These are phyloP conservation scores for Phrynocephalus versicolor DNA, from an alignment of 2,113 vertebrate species.

Conservation along the genomic window DNA sequence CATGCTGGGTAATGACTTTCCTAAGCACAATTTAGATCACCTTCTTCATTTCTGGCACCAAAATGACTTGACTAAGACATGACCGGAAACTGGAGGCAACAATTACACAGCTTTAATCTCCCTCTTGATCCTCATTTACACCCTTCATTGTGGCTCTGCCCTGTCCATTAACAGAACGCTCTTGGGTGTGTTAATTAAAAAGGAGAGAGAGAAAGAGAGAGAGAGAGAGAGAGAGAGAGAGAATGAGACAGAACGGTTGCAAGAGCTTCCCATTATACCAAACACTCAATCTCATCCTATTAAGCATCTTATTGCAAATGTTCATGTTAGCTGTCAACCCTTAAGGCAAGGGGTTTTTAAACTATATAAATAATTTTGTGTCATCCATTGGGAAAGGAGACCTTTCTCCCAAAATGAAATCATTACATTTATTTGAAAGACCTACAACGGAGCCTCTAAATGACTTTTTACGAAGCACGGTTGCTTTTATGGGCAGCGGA, in stretches of 20 bases:
- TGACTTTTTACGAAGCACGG: conserved; percentile 58
- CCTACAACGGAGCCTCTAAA: conserved; percentile 53
- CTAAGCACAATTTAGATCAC: neutral
- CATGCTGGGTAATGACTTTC: neutral
- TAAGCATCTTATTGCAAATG: conserved; percentile 49
- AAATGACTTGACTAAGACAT: neutral
- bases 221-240: neutral
- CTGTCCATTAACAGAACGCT: conserved; percentile 41
- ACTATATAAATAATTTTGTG: conserved; percentile 36
- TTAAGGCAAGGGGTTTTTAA: conserved; percentile 43
- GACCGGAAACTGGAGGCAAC: neutral
- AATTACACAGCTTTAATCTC: neutral
- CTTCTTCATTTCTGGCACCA: no score
- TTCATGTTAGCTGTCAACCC: conserved; percentile 58
- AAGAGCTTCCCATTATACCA: conserved; percentile 44
- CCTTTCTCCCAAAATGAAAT: conserved; percentile 25
- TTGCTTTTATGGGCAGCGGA: conserved; percentile 55
- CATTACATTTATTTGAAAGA: conserved; percentile 68
- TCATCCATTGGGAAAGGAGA: conserved; percentile 25
- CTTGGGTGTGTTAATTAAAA: conserved; percentile 46
- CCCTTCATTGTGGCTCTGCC: conserved; percentile 25
- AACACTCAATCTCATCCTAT: conserved; percentile 49
- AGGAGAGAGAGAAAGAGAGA: neutral
- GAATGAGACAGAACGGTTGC: conserved; percentile 14
- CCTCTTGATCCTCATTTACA: neutral